Evolutionary conservation across 2,113 vertebrate genomes (phyloP), one percentile per base, ranked within the genome.

Genomic region (Actenoides hombroni): DNA sequence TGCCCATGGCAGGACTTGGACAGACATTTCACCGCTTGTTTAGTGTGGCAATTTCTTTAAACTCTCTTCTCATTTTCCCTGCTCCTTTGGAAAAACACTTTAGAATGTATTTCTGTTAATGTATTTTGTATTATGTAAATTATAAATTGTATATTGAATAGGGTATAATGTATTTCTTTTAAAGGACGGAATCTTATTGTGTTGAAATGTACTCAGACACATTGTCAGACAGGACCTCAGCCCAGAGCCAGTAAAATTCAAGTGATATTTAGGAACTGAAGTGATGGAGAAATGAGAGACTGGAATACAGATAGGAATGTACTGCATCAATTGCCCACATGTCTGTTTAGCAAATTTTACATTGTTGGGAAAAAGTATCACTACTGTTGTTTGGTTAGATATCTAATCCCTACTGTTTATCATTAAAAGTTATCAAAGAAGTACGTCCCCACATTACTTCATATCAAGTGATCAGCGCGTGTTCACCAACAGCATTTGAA

Each of bases 301-400:
- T 78, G 29, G 17, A 48, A 9, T 74, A 65, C 10, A 35, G 31
- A 17, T 10, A 86, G 13, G 13, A 85, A 61, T 18, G 17, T 20
- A 54, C 8, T 23, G 29, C 16, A 24, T 2, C 0, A 0, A 56
- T 21, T 6, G 2, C 65, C 8, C 6, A 25, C 0, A 1, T 1
- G 0, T 6, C 11, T 8, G 16, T 48, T 85, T 73, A 60, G 7
- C 8, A 70, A 86, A 13, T 53, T 76, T 74, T 64, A 28, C 7
- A 5, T 14, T 1, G 1, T 29, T 21, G 16, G 79, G 4, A 75
- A 84, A 89, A 48, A 7, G 13, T 15, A 37, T 46, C 7, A 15
- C 46, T 64, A 67, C 5, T 46, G 2, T 37, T 65, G 10, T 35
- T 79, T 86, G 26, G 2, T 53, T 53, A 91, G 15, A 28, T 26